phyloP scores from a whole-genome alignment of 2,888 invertebrate species.

The Lucinisca nassula region DNA sequence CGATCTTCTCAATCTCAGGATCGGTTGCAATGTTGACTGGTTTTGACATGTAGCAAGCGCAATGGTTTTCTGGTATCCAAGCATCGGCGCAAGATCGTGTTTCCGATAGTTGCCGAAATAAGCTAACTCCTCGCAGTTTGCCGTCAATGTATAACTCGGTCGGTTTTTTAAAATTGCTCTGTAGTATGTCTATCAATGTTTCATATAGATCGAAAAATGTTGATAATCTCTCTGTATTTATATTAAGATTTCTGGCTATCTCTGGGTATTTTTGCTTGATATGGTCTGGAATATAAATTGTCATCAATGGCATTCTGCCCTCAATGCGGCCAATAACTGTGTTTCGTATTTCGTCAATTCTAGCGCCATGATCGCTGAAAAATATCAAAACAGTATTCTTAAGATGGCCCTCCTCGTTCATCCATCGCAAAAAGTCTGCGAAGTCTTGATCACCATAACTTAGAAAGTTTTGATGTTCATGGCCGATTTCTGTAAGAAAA shows the following conservation, averaged over 20 bases:
- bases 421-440: conserved; percentile 89
- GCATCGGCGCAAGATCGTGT: conserved; percentile 94
- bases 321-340: conserved; percentile 94
- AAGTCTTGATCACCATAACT: conserved; percentile 92
- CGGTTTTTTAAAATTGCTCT: conserved; percentile 68
- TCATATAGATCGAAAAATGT: conserved; percentile 95
- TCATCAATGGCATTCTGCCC: conserved; percentile 95
- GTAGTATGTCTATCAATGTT: conserved; percentile 92
- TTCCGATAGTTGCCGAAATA: conserved; percentile 92
- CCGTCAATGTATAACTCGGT: conserved; percentile 35
- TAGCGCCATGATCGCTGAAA: conserved; percentile 96
- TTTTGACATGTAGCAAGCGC: conserved; percentile 71
- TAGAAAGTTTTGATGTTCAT: conserved; percentile 95
- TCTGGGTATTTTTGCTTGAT: conserved; percentile 91
- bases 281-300: conserved; percentile 92
- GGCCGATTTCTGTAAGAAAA: conserved; percentile 95
- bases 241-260: conserved; percentile 91
- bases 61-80: conserved; percentile 92
- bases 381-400: conserved; percentile 82
- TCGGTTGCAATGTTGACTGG: conserved; percentile 42
- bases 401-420: conserved; percentile 84
- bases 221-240: conserved; percentile 92
- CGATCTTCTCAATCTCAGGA: neutral
- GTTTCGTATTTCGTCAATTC: conserved; percentile 94
- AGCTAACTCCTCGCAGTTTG: conserved; percentile 89